Evolutionary conservation across 2,888 invertebrate genomes (phyloP), one percentile per base, ranked within the genome.

Genomic region (Melanargia galathea): DNA sequence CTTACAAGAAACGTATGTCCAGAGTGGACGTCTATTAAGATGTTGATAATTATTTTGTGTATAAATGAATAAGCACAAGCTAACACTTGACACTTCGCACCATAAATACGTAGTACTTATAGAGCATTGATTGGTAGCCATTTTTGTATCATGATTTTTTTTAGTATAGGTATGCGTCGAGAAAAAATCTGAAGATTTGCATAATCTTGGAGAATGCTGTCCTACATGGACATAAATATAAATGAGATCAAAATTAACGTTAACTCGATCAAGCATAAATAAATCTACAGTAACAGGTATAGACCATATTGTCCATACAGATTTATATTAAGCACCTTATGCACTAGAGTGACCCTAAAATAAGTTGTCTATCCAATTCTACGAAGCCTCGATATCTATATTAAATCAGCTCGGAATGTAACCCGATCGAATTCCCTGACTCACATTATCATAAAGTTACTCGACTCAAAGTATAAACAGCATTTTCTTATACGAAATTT

Each of bases 361-460:
- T 58, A 58, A 48, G 58, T 48, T 38, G 58, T 58, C 48, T 58
- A 48, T 22, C 58, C 58, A 58, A 58, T 48, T 58, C 58, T 35
- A 8, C 35, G 48, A 48, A 46, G 48, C 48, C 40, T 35, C 65
- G 60, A 51, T 66, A 64, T 64, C 61, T 51, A 18, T 66, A 49
- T 64, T 70, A 65, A 64, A 57, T 68, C 64, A 62, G 56, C 30
- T 40, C n/a, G 60, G 68, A 71, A 66, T 64, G 71, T 65, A 67
- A 64, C 64, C 63, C 67, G 71, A 70, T 67, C 69, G 66, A 65
- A 64, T 64, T 58, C 62, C 62, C 60, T 43, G 58, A 26, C 33
- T 62, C 59, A 51, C 67, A 71, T 71, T 70, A 72, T 70, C 71
- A 67, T 71, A 72, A 72, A 71, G 61, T 68, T 62, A 64, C 64